Conservation (phyloP, 2,113 vertebrate genomes). For the Ptychochromis oligacanthus region DNA sequence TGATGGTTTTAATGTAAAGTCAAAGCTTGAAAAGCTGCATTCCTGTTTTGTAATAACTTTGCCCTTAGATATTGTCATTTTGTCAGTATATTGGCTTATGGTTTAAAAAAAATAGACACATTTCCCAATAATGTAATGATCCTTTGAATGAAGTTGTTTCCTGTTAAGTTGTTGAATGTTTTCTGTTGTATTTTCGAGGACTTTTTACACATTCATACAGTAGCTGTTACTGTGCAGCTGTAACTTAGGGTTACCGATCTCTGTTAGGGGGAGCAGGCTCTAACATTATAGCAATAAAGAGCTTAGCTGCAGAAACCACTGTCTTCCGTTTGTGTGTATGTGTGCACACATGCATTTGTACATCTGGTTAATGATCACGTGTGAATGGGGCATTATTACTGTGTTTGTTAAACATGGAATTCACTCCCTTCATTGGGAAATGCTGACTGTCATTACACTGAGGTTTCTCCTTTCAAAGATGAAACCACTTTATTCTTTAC, state of each 20-base stretch:
- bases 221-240: conserved; percentile 36
- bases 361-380: conserved; percentile 14
- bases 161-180: conserved; percentile 8
- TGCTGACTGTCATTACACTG: conserved; percentile 54
- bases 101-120: neutral
- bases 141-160: neutral
- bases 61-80: neutral
- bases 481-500: conserved; percentile 63
- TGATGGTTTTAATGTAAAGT: neutral
- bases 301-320: conserved; percentile 53
- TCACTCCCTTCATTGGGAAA: conserved; percentile 45
- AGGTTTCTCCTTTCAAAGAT: conserved; percentile 65
- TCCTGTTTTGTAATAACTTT: neutral
- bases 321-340: conserved; percentile 65
- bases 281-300: conserved; percentile 74
- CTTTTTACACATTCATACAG: conserved; percentile 31
- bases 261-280: conserved; percentile 33
- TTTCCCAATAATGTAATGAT: neutral
- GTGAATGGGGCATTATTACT: conserved; percentile 33
- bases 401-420: conserved; percentile 36
- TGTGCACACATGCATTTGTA: conserved; percentile 16
- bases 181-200: conserved; percentile 12
- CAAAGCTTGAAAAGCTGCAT: neutral
- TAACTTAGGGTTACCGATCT: conserved; percentile 25
- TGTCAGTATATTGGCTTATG: neutral